Base-by-base conservation (phyloP, 2,113 vertebrate species). In the Trichechus manatus region DNA sequence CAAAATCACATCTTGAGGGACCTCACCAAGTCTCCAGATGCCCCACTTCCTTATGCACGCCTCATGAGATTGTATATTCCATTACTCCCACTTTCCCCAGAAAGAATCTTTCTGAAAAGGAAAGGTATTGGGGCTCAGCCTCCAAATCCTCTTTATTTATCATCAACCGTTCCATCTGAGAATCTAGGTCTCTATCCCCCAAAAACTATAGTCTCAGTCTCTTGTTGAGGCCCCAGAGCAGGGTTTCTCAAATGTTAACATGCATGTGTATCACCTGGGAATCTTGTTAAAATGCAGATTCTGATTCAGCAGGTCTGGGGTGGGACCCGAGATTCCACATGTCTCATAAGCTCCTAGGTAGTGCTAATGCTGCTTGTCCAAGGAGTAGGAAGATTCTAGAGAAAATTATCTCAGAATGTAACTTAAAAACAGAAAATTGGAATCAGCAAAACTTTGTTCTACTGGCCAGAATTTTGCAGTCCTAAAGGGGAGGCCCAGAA, bases 81-180 rank as follows among this genome's bases (percentile, higher is more conserved):
- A 23, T 42, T 25, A n/a, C 11, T 92, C n/a, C 85, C 92, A 77
- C 15, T 90, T 91, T 94, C 59, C 15, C 3, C 22, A 87, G 22
- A 96, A 92, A 72, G 59, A 93, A 92, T 44, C 33, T 59, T 87
- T 92, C 42, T 85, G 89, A 20, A 95, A 74, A 31, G 85, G 47
- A 92, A 87, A 23, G 1, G 10, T 39, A 63, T 72, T 29, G 92
- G 36, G 64, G 19, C 29, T 93, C 80, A 93, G 17, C 50, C 78
- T 95, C 70, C 70, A 95, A 59, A 89, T 14, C 39, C 13, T 79
- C 66, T 88, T 88, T 85, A 39, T 87, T 88, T 85, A 39, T 89
- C 78, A 91, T 22, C 70, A 86, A 31, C 20, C 66, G 44, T 81
- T 80, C 64, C 68, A 75, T 68, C 39, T 72, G 22, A 85, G 53